These are phyloP conservation scores for Hypotaenidia okinawae DNA, from an alignment of 2,797 vertebrate genomes.

Conservation along the genomic window DNA sequence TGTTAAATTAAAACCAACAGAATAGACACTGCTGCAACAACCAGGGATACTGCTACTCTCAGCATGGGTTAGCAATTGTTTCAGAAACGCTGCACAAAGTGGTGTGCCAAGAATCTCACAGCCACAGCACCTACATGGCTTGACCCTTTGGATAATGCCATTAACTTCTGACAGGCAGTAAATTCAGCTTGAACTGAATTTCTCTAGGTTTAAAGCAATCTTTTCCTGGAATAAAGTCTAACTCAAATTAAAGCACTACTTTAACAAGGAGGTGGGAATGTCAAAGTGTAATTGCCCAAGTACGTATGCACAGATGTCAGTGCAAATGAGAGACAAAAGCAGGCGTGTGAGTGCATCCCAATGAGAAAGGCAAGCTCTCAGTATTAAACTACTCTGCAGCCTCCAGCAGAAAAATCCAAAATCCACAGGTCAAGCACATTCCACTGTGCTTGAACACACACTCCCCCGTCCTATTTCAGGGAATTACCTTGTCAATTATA, in stretches of 20 bases:
- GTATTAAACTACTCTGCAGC: neutral
- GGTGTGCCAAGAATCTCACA: neutral
- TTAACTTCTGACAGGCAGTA: neutral
- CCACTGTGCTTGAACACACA: neutral
- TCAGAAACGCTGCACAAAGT: neutral
- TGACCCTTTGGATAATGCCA: neutral
- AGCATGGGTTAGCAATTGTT: rapidly evolving
- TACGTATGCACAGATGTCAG: neutral
- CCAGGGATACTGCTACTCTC: neutral
- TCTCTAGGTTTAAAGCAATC: neutral
- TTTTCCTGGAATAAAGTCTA: neutral
- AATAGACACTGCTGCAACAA: neutral
- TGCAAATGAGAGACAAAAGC: neutral
- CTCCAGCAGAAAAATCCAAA: neutral
- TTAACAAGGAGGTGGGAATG: neutral
- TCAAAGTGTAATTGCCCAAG: neutral
- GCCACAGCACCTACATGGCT: neutral
- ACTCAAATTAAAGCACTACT: neutral
- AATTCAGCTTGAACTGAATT: neutral
- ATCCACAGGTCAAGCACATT: neutral
- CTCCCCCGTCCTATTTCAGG: neutral
- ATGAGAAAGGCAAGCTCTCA: neutral
- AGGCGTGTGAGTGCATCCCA: neutral
- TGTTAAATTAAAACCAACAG: neutral
- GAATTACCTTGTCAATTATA: constrained; percentile 90